Evolutionary conservation across 2,888 invertebrate genomes (phyloP).

Genomic region (Hetaerina titia): DNA sequence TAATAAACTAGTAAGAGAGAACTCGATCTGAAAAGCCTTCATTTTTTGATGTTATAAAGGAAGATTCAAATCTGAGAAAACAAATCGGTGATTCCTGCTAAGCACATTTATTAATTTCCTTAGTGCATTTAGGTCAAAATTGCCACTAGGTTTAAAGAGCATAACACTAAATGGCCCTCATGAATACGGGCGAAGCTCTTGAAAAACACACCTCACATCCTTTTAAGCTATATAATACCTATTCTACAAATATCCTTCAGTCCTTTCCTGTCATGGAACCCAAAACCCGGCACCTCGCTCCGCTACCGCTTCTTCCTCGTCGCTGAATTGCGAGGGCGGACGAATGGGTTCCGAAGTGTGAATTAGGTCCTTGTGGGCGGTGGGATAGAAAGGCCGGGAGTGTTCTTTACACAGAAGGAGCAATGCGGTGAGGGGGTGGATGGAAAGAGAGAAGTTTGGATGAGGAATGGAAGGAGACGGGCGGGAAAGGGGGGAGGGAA

Average conservation of each 20-base stretch:
- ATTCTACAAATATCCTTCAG: neutral
- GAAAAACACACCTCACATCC: neutral
- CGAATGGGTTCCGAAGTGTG: neutral
- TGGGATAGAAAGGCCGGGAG: neutral
- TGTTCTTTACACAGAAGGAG: neutral
- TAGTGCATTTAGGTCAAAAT: neutral
- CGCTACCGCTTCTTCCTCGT: neutral
- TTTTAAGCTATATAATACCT: neutral
- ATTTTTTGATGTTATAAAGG: neutral
- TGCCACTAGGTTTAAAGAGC: neutral
- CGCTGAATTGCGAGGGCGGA: neutral
- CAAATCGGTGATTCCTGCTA: neutral
- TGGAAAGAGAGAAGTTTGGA: neutral
- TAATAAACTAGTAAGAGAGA: neutral
- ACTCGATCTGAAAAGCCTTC: neutral
- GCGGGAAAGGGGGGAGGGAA: neutral
- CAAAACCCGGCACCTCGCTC: neutral
- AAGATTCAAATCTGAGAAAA: neutral
- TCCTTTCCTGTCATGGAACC: neutral
- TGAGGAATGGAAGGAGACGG: neutral
- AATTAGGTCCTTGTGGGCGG: conserved; percentile 21
- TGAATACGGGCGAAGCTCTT: neutral
- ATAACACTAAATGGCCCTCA: neutral
- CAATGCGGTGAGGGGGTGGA: neutral
- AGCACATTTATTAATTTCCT: neutral